Conservation (phyloP, 2,888 invertebrate species). For the Apodemia zela region DNA sequence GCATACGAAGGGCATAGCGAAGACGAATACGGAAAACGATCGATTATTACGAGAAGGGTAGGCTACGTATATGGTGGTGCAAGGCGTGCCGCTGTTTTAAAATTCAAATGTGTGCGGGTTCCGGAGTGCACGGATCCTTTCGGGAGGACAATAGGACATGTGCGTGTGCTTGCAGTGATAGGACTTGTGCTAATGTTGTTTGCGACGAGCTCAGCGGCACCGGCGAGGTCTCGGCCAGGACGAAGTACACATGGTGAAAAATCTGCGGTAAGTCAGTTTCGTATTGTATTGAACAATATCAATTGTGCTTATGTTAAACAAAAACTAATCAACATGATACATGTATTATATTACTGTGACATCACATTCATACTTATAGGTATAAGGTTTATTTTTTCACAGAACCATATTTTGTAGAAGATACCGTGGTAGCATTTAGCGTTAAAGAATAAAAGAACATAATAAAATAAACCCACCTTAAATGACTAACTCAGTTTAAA, state of each 20-base stretch:
- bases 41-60: conserved; percentile 59
- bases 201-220: conserved; percentile 57
- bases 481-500: too few relatives aligned
- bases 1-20: conserved; percentile 33
- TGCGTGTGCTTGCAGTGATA: conserved; percentile 50
- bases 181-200: conserved; percentile 57
- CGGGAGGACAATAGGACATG: conserved; percentile 63
- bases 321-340: too few relatives aligned
- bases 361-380: too few relatives aligned
- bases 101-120: conserved; percentile 63
- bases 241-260: conserved; percentile 53
- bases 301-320: too few relatives aligned
- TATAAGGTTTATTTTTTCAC: too few relatives aligned
- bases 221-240: conserved; percentile 45
- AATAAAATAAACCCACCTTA: too few relatives aligned
- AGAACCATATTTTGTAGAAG: too few relatives aligned
- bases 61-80: conserved; percentile 54
- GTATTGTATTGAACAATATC: background rate
- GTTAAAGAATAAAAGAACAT: too few relatives aligned
- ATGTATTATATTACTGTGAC: too few relatives aligned
- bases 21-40: conserved; percentile 61
- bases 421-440: too few relatives aligned
- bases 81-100: conserved; percentile 63
- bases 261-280: conserved; percentile 53
- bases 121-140: conserved; percentile 40